A percentile compares a stretch with the other conserved stretches of the same genome.
Evolutionary conservation across 53 echinoderm and acorn worm species (phyloP).

Genomic region (Echinometra lucunter): DNA sequence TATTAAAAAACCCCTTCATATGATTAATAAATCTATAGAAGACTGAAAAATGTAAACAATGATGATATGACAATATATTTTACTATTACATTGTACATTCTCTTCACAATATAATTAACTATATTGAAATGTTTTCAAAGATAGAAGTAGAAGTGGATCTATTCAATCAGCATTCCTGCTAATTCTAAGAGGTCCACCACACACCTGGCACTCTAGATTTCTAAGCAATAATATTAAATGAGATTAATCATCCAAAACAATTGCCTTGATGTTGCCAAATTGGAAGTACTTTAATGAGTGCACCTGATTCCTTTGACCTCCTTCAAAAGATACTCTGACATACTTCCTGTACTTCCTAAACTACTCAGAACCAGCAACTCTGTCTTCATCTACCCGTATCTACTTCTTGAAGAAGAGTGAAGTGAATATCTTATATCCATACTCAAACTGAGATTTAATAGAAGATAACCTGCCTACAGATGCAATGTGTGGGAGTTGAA

Average conservation of each 20-base stretch:
- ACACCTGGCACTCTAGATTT: background rate
- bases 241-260: constrained; percentile 53
- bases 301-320: constrained; percentile 59
- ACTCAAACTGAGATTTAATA: background rate
- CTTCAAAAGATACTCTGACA: background rate
- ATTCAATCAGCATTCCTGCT: background rate
- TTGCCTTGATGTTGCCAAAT: constrained; percentile 51
- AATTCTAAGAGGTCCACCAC: background rate
- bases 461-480: no score
- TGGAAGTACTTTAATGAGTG: constrained; percentile 59
- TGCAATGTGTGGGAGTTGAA: no score
- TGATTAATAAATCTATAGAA: no score
- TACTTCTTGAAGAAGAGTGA: background rate
- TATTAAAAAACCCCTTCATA: no score
- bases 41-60: background rate
- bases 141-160: background rate
- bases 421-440: no score
- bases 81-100: background rate
- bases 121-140: background rate
- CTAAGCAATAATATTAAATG: constrained; percentile 3
- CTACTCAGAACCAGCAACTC: constrained; percentile 13
- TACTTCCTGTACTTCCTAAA: background rate
- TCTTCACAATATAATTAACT: background rate
- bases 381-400: background rate
- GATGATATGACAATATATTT: background rate